phyloP scores from a whole-genome alignment of 1,140 invertebrate species.

The Megalopta genalis region DNA sequence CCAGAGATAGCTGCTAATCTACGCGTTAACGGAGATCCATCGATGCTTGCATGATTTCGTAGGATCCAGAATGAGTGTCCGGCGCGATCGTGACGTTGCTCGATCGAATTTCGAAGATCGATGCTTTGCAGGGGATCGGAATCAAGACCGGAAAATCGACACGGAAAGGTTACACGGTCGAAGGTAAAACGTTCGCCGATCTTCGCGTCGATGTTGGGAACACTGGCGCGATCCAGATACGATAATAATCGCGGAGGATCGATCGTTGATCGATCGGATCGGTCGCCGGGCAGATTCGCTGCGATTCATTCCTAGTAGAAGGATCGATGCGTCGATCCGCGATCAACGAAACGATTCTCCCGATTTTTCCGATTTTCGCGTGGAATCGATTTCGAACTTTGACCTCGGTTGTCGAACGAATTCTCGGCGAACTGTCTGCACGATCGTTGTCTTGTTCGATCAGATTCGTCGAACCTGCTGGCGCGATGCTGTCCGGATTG shows the following conservation, averaged over 20 bases:
- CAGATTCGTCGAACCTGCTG: no score
- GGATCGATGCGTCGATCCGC: background rate
- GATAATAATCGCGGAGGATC: background rate
- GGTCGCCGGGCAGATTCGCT: background rate
- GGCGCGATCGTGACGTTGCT: background rate
- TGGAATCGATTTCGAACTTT: background rate
- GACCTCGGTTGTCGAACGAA: background rate
- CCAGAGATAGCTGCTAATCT: background rate
- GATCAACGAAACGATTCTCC: background rate
- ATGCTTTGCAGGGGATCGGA: background rate
- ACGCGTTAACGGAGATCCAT: background rate
- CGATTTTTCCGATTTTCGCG: background rate
- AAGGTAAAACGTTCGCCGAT: no score
- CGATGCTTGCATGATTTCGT: constrained; percentile 2
- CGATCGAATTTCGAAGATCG: constrained; percentile 47
- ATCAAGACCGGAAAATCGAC: no score
- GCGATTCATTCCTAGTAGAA: constrained; percentile 34
- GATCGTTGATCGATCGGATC: constrained; percentile 6
- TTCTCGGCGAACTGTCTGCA: background rate
- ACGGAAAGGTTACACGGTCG: no score
- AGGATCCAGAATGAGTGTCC: background rate
- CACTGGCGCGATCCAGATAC: no score
- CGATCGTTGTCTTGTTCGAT: no score
- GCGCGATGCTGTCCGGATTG: no score
- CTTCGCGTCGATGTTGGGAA: no score